Conservation (phyloP, 2,113 vertebrate species). For the Daphoenositta chrysoptera region DNA sequence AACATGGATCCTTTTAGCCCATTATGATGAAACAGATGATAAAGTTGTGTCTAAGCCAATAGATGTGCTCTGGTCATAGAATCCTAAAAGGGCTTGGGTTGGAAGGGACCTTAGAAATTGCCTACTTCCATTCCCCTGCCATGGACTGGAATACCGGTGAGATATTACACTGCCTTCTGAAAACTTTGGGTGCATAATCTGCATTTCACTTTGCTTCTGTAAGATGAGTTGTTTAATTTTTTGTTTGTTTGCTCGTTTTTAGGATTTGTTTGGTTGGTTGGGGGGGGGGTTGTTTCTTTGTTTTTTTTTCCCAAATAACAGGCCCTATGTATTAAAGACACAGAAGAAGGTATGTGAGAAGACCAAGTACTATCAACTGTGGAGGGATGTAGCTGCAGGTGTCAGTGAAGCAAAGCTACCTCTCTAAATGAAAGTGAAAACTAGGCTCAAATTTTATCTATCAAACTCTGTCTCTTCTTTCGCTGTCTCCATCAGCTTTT, state of each 20-base stretch:
- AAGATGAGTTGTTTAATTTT: not conserved
- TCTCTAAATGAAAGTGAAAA: not conserved
- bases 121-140: not conserved
- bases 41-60: not conserved
- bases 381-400: not conserved
- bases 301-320: not conserved
- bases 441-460: not conserved
- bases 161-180: not conserved
- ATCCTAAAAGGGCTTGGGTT: not conserved
- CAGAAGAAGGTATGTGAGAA: not conserved
- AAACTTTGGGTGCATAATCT: not conserved
- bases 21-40: not conserved
- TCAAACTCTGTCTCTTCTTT: not conserved
- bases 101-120: not conserved
- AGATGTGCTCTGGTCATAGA: not conserved
- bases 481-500: not conserved
- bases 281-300: rapidly evolving
- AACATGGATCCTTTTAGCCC: not conserved
- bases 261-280: not conserved
- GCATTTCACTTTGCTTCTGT: not conserved
- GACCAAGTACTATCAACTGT: not conserved
- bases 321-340: not conserved
- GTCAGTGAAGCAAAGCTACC: not conserved
- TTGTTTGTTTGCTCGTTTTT: not conserved
- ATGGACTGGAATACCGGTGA: too few relatives aligned